A percentile compares a stretch with the other conserved stretches of the same genome.
phyloP scores from a whole-genome alignment of 1,140 invertebrate genomes.

The Megathymus violae region DNA sequence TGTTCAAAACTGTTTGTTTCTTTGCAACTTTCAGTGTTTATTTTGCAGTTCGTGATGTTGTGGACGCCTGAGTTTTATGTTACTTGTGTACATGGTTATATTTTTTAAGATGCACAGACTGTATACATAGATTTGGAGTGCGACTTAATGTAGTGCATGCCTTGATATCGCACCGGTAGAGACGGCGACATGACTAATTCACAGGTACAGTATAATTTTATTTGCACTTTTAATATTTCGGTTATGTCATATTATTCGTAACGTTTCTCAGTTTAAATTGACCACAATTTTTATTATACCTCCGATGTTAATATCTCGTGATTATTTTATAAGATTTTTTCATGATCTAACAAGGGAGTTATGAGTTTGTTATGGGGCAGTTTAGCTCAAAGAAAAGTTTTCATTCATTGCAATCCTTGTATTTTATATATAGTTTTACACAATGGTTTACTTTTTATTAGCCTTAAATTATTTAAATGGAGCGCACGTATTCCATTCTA shows the following conservation, averaged over 20 bases:
- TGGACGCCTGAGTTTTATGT: slow-evolving; percentile 71
- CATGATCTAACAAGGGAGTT: too few relatives aligned
- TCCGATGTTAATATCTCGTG: too few relatives aligned
- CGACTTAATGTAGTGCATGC: slow-evolving; percentile 80
- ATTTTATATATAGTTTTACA: too few relatives aligned
- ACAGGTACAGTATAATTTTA: slow-evolving; percentile 65
- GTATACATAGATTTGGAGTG: slow-evolving; percentile 70
- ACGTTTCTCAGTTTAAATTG: background rate
- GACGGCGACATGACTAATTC: slow-evolving; percentile 80
- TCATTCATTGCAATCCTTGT: too few relatives aligned
- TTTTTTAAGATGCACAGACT: slow-evolving; percentile 77
- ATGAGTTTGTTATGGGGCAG: too few relatives aligned
- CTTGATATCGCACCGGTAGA: slow-evolving; percentile 70
- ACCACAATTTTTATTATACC: slow-evolving; percentile 7
- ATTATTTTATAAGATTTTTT: too few relatives aligned
- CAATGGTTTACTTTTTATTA: background rate
- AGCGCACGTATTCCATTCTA: background rate
- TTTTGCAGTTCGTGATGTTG: slow-evolving; percentile 76
- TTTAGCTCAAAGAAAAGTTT: too few relatives aligned
- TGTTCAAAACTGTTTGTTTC: slow-evolving; percentile 66
- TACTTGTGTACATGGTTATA: slow-evolving; percentile 68
- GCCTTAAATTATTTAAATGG: slow-evolving; percentile 1
- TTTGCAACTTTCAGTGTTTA: slow-evolving; percentile 77
- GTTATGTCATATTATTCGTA: background rate
- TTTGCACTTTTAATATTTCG: slow-evolving; percentile 18